Evolutionary conservation across 2,888 invertebrate species (phyloP).

Genomic region (Helleia helle): DNA sequence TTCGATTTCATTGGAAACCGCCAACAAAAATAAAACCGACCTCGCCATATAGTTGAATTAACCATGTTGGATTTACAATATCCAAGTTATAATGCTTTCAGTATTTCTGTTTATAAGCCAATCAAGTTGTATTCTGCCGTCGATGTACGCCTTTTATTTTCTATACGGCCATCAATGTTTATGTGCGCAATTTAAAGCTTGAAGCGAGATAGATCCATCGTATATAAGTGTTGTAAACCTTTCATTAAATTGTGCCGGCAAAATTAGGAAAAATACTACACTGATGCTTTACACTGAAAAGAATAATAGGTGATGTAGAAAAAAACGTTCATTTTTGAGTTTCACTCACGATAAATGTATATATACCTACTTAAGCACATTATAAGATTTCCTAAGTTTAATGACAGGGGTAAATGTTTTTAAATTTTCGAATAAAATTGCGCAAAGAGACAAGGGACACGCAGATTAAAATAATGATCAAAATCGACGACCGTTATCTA

Average conservation of each 20-base stretch:
- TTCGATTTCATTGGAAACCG: conserved; percentile 62
- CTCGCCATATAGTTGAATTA: not conserved
- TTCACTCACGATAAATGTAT: no score
- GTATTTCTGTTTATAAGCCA: not conserved
- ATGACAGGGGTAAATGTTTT: no score
- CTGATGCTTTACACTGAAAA: no score
- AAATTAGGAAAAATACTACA: no score
- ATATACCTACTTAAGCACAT: no score
- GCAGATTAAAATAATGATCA: not conserved
- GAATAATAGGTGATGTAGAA: no score
- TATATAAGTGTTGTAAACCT: not conserved
- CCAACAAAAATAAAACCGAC: conserved; percentile 16
- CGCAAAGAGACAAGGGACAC: not conserved
- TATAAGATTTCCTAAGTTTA: no score
- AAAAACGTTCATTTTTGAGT: no score
- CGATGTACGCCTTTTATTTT: not conserved
- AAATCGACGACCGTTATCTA: conserved; percentile 24
- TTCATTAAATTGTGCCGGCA: not conserved
- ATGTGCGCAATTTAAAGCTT: not conserved
- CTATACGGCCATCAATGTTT: not conserved
- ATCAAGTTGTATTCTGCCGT: conserved; percentile 1
- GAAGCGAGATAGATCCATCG: no score
- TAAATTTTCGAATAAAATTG: no score
- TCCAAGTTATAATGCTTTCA: not conserved
- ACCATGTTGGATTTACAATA: not conserved